Conservation (phyloP, 2,797 vertebrate genomes). For the Tragelaphus eurycerus region DNA sequence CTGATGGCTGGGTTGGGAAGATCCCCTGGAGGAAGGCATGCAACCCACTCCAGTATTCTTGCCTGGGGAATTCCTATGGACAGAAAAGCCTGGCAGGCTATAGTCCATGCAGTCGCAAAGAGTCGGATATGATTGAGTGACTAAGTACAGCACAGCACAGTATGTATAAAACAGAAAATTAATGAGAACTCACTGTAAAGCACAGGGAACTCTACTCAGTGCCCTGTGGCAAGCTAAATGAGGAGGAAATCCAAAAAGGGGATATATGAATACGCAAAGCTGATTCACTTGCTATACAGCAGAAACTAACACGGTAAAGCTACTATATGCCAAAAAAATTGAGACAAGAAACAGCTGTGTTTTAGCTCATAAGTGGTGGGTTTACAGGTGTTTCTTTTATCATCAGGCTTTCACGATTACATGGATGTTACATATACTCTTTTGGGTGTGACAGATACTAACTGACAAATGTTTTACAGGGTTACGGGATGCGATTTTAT, state of each 20-base stretch:
- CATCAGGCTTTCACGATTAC: not conserved
- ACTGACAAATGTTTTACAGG: not conserved
- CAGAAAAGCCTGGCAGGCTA: not conserved
- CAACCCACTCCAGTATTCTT: not conserved
- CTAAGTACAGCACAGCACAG: not conserved
- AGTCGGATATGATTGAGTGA: rapidly evolving
- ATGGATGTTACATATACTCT: not conserved
- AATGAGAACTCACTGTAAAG: not conserved
- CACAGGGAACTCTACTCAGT: not conserved
- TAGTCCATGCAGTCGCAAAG: not conserved
- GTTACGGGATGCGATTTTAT: not conserved
- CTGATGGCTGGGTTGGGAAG: not conserved
- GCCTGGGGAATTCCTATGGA: not conserved
- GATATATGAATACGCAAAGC: not conserved
- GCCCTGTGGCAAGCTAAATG: not conserved
- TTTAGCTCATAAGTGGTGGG: not conserved
- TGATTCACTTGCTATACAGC: not conserved
- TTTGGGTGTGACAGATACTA: not conserved
- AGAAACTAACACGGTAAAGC: not conserved
- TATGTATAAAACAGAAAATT: not conserved
- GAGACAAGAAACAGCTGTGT: not conserved
- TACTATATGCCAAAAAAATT: not conserved
- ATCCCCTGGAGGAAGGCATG: not conserved
- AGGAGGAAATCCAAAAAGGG: not conserved
- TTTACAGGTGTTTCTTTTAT: not conserved